These are phyloP conservation scores for Pachymerium ferrugineum DNA, from an alignment of 2,888 invertebrate species.

Conservation along the genomic window DNA sequence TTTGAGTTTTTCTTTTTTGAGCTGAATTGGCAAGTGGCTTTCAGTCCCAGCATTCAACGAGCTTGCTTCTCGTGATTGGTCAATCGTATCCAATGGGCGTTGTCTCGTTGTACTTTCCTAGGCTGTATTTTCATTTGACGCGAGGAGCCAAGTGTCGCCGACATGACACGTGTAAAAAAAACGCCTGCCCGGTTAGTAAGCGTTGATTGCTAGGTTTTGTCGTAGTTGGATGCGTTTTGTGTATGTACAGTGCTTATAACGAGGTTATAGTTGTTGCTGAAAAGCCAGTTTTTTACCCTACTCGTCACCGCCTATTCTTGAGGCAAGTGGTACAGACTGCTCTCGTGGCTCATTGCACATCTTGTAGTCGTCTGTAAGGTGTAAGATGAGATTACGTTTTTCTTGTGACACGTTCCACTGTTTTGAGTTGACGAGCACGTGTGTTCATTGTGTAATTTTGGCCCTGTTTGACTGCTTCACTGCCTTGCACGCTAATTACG, in stretches of 20 bases:
- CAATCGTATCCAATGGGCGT: conserved; percentile 6
- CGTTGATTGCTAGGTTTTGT: not conserved
- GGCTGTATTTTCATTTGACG: conserved; percentile 22
- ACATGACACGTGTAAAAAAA: conserved; percentile 24
- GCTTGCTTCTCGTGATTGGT: not conserved
- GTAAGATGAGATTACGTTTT: not conserved
- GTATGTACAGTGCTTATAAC: not conserved
- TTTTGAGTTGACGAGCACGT: not conserved
- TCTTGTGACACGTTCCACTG: not conserved
- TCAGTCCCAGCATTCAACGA: conserved; percentile 9
- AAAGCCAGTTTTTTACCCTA: not conserved
- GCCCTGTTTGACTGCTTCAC: not conserved
- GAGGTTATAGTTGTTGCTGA: not conserved
- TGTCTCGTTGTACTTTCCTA: conserved; percentile 19
- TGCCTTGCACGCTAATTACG: not conserved
- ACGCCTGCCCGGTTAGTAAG: not conserved
- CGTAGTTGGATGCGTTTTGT: not conserved
- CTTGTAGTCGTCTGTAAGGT: not conserved
- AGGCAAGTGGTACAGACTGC: conserved; percentile 5
- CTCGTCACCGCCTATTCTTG: not conserved
- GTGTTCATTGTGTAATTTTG: not conserved
- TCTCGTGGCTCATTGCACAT: conserved; percentile 8
- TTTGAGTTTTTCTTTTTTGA: not conserved
- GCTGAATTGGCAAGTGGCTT: not conserved
- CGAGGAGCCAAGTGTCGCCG: conserved; percentile 14